phyloP scores from a whole-genome alignment of 1,140 invertebrate species.

The Drosophila suzukii region DNA sequence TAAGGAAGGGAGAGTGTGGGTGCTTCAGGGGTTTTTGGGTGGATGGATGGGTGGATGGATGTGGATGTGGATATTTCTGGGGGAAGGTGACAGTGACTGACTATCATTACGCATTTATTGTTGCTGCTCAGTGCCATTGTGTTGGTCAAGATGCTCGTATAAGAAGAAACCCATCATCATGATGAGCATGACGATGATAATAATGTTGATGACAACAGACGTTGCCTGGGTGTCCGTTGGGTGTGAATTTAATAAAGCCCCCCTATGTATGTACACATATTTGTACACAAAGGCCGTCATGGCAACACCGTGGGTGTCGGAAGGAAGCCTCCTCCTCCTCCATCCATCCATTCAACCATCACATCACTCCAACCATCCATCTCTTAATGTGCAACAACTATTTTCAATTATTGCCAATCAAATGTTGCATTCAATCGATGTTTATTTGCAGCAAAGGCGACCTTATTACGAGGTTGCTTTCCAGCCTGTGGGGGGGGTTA shows the following conservation, averaged over 20 bases:
- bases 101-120: slow-evolving; percentile 81
- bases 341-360: neutral
- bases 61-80: neutral
- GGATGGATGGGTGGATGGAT: neutral
- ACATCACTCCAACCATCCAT: neutral
- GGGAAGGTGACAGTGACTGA: slow-evolving; percentile 60
- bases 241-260: slow-evolving; percentile 80
- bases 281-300: slow-evolving; percentile 63
- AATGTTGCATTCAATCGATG: slow-evolving; percentile 83
- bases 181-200: slow-evolving; percentile 5
- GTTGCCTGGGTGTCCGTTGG: slow-evolving; percentile 53
- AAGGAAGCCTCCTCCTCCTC: slow-evolving; percentile 25
- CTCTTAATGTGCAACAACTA: slow-evolving; percentile 79
- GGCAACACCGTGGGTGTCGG: slow-evolving; percentile 68
- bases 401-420: slow-evolving; percentile 84
- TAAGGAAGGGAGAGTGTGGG: slow-evolving; percentile 15
- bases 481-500: neutral
- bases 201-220: slow-evolving; percentile 40
- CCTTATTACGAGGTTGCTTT: slow-evolving; percentile 49
- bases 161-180: slow-evolving; percentile 29
- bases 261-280: slow-evolving; percentile 5
- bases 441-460: slow-evolving; percentile 65
- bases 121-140: slow-evolving; percentile 53
- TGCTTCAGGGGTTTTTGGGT: neutral
- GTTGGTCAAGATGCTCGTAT: slow-evolving; percentile 54